Evolutionary conservation across 2,113 vertebrate species (phyloP), one percentile per base, ranked within the genome.

Genomic region (Procapra przewalskii): DNA sequence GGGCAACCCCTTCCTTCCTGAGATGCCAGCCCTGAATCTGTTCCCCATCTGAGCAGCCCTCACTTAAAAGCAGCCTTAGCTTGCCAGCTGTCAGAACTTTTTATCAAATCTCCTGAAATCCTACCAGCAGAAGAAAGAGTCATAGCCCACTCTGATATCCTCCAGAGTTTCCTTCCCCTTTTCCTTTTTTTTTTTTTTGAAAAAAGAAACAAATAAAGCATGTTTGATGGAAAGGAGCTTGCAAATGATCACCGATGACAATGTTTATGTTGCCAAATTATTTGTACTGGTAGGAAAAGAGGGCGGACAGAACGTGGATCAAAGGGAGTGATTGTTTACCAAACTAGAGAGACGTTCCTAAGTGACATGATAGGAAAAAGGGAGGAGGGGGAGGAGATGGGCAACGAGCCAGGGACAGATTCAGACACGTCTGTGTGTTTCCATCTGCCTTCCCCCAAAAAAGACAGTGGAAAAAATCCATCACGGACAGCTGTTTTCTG

Each of bases 61-160:
- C 92, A 31, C 96, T 88, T 19, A 13, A 97, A 94, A 96, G 92
- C 55, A 87, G 96, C 60, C 16, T 0, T 12, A 40, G 92, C 71
- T 36, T 75, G 96, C 95, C 97, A 93, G 97, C 98, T 98, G 98
- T 95, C 54, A 13, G 97, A 33, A 0, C 6, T 0, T 77, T 62
- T 62, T 19, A 23, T 90, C 43, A 6, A 91, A 52, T 25, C 67
- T 21, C 89, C 77, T 3, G 6, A 50, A 96, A 92, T 54, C 23
- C 93, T 9, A 1, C 95, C 84, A 95, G 59, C 52, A 67, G 91
- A 91, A 97, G 36, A 80, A 36, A 97, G 96, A 77, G 57, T 23
- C 79, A 43, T 3, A 91, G 52, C 23, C 1, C 0, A 0, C 48
- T 97, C 91, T 14, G 57, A 52, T 7, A 5, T 43, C 88, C 94